Conservation (phyloP, 1,140 invertebrate species). For the Rhagoletis pomonella region DNA sequence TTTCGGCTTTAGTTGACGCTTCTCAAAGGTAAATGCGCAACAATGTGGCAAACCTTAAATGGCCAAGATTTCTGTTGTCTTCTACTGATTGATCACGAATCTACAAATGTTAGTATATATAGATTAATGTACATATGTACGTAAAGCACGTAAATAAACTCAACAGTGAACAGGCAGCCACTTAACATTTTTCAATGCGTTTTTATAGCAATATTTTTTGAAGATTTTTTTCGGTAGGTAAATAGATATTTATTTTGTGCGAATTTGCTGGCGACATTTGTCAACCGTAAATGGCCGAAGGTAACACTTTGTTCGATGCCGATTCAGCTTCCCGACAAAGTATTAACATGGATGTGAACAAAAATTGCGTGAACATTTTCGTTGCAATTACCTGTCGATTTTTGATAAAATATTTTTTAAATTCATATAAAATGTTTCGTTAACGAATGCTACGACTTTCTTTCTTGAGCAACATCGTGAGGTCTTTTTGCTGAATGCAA, state of each 20-base stretch:
- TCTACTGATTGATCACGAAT: conserved; percentile 37
- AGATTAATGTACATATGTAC: background rate
- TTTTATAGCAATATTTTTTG: conserved; percentile 1
- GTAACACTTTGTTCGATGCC: conserved; percentile 8
- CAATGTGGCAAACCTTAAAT: conserved; percentile 45
- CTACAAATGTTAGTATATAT: background rate
- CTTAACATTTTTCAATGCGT: background rate
- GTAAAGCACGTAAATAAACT: background rate
- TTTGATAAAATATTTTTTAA: background rate
- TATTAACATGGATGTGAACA: background rate
- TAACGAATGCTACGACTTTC: too few relatives aligned
- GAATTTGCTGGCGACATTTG: conserved; percentile 31
- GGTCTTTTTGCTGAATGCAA: too few relatives aligned
- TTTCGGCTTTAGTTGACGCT: background rate
- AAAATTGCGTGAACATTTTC: background rate
- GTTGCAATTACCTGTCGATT: background rate
- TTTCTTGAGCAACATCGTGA: too few relatives aligned
- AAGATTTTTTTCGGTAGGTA: background rate
- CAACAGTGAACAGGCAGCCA: background rate
- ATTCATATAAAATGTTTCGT: too few relatives aligned
- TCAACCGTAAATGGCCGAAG: conserved; percentile 45
- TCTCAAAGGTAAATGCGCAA: conserved; percentile 40
- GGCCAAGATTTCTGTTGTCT: conserved; percentile 49
- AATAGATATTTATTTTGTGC: background rate
- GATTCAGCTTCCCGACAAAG: background rate